Evolutionary conservation across 2,113 vertebrate species (phyloP).

Genomic region (Malurus melanocephalus): DNA sequence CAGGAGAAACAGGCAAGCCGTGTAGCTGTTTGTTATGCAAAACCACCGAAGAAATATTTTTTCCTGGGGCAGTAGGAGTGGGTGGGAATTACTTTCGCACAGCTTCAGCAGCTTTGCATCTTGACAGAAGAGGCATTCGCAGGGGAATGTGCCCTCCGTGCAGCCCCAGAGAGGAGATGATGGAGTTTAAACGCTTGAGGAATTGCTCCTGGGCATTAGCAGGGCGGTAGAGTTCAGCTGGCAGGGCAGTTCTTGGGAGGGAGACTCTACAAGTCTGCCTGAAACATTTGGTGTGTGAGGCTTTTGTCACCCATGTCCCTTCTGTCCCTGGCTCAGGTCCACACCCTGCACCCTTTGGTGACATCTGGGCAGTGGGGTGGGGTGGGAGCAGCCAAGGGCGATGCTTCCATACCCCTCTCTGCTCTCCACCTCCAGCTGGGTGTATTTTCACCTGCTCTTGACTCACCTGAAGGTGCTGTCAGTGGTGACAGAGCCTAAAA

Average conservation of each 20-base stretch:
- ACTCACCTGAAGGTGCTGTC: background rate
- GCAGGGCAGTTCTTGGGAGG: background rate
- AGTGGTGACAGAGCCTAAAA: background rate
- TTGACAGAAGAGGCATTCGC: background rate
- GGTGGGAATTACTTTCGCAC: conserved; percentile 19
- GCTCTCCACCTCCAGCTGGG: background rate
- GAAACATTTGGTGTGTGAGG: background rate
- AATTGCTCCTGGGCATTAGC: background rate
- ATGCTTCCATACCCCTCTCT: background rate
- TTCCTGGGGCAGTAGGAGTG: conserved; percentile 42
- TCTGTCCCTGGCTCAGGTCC: background rate
- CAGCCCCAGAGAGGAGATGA: background rate
- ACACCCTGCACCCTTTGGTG: background rate
- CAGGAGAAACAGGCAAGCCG: background rate
- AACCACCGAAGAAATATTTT: background rate
- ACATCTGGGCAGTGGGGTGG: background rate
- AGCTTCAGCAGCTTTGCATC: conserved; percentile 11
- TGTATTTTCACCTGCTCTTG: background rate
- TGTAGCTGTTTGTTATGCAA: conserved; percentile 44
- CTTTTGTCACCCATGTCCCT: background rate
- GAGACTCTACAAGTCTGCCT: background rate
- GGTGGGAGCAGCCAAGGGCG: background rate
- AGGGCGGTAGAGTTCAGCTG: background rate
- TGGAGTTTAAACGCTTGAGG: background rate
- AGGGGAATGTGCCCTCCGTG: background rate